Base-by-base conservation (phyloP, 2,113 vertebrate genomes). In the Poeciliopsis turrubarensis region DNA sequence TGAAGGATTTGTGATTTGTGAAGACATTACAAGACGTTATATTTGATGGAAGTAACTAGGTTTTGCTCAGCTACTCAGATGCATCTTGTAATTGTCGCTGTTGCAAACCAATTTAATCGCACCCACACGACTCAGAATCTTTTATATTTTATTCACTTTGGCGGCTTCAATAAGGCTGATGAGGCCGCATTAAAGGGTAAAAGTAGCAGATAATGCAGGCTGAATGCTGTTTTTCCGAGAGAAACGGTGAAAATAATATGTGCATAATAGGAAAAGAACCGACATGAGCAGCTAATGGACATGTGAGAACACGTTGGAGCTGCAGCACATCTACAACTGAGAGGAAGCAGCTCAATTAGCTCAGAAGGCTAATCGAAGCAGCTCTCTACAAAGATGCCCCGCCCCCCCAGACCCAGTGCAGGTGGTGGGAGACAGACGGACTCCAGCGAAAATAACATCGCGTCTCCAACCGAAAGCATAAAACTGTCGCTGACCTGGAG, bases 101-200 rank as follows among this genome's bases (percentile, higher is more conserved):
- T 70, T 30, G 25, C 13, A 71, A 22, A 27, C 57, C 2, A 19
- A 67, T 51, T 31, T 65, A 61, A 54, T 44, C 64, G 27, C 51
- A 69, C 39, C 57, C 47, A n/a, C 60, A 37, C 61, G 47, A 30
- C 57, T 64, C 27, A 65, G 62, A 72, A 83, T 68, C 65, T 60
- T 71, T 81, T 72, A 78, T 30, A 72, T 81, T 80, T 75, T 62
- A 68, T 75, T 25, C 69, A 64, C 44, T 14, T 32, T 57, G 51
- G 4, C 44, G 5, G 44, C 17, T 19, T 47, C 72, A 65, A 79
- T 84, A 69, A 69, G 51, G 44, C 76, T 84, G 84, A 88, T 82
- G 82, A 87, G 75, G 62, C 27, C 68, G 80, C 60, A 71, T 27
- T 73, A 68, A 77, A 74, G 31, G 60, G 77, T 70, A 61, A 90